These are phyloP conservation scores for Hydriomena furcata DNA, from an alignment of 2,888 invertebrate species.

Conservation along the genomic window DNA sequence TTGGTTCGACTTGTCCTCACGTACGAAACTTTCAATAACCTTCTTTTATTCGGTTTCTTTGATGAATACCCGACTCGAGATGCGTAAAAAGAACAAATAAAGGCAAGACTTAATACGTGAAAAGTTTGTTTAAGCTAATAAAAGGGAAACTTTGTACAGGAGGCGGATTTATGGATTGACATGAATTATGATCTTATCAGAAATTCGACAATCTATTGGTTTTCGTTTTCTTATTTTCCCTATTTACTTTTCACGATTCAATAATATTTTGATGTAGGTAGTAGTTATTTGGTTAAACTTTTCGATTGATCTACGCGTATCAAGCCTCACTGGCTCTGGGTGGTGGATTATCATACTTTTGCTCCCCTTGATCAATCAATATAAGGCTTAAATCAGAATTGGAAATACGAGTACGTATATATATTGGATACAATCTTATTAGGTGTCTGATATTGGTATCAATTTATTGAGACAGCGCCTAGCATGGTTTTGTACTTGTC, in stretches of 20 bases:
- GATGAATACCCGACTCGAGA: slow-evolving; percentile 31
- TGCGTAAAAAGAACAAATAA: slow-evolving; percentile 34
- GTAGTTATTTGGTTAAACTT: background rate
- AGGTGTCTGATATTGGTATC: background rate
- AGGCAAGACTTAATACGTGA: slow-evolving; percentile 30
- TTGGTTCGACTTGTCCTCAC: slow-evolving; percentile 40
- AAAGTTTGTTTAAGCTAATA: slow-evolving; percentile 32
- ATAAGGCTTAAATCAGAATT: background rate
- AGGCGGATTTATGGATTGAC: slow-evolving; percentile 20
- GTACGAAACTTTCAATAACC: slow-evolving; percentile 47
- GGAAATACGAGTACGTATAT: background rate
- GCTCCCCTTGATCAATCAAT: background rate
- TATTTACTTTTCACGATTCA: slow-evolving; percentile 1
- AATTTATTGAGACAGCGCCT: background rate
- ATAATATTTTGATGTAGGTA: background rate
- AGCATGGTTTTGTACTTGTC: background rate
- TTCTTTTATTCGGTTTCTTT: slow-evolving; percentile 40
- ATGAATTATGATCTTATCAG: slow-evolving; percentile 21
- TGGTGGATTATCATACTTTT: background rate
- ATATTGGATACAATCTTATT: slow-evolving; percentile 4
- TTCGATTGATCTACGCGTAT: background rate
- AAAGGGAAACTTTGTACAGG: slow-evolving; percentile 29
- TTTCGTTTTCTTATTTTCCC: slow-evolving; percentile 2
- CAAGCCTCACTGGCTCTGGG: background rate
- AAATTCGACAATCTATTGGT: slow-evolving; percentile 16